Percentiles rank a stretch among this genome's conserved stretches.
Evolutionary conservation across 2,113 vertebrate genomes (phyloP).

Genomic region (Rhegmatorhina hoffmannsi): DNA sequence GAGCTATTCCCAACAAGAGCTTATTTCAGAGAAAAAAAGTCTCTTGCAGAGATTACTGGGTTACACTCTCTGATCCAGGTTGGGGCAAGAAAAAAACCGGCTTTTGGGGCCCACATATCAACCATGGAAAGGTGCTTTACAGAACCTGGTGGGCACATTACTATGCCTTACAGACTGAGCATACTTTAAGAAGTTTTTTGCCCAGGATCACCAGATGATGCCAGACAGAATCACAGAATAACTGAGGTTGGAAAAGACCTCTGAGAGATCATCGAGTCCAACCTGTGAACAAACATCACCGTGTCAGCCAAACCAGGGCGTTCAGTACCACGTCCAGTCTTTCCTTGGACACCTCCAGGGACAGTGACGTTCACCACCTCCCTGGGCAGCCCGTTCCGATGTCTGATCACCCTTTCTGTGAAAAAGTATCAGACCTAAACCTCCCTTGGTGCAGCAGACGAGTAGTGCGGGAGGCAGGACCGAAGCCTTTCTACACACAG

Average conservation of each 20-base stretch:
- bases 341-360: background rate
- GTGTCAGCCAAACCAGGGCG: background rate
- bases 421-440: background rate
- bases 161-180: rapidly evolving
- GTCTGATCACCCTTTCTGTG: no score
- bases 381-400: background rate
- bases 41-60: background rate
- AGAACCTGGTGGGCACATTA: no score
- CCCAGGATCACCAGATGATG: background rate
- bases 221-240: background rate
- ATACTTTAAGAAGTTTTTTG: background rate
- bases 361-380: no score
- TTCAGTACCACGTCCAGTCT: background rate
- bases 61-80: background rate
- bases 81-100: background rate
- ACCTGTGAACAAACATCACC: rapidly evolving
- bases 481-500: rapidly evolving
- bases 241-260: background rate
- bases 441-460: background rate
- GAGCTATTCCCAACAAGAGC: background rate
- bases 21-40: background rate
- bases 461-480: background rate
- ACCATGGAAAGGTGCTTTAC: rapidly evolving
- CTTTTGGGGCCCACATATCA: rapidly evolving
- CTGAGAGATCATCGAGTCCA: background rate